Base-by-base conservation (phyloP, 1,140 invertebrate species). In the Daktulosphaira vitifoliae region DNA sequence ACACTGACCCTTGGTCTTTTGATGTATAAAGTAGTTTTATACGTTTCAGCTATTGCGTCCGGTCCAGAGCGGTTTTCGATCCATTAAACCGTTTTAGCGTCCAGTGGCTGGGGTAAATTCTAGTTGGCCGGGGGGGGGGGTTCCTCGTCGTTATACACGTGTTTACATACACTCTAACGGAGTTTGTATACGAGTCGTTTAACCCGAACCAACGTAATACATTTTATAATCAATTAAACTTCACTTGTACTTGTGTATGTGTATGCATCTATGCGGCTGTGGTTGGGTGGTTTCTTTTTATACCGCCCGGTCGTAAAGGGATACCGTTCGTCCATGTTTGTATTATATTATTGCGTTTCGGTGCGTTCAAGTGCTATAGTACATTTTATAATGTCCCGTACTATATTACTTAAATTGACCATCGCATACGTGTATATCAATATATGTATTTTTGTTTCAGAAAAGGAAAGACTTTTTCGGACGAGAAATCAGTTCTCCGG, bases 71-170 rank as follows among this genome's bases (percentile, higher is more conserved):
- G 56, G 56, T 62, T 62, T 62, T 62, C 56, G 56, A 62, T 62
- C 56, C 56, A 62, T 62, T 62, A 62, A 62, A 62, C 56, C 56
- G 56, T 62, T 62, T 62, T 62, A 62, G 56, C 42, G 56, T 62
- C 15, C 26, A 23, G 56, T 22, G 39, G 23, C 8, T 16, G 25
- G 42, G 39, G 25, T 33, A 59, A 16, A 56, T n/a, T 18, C 38
- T 6, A 8, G 42, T 44, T 15, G 39, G 54, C 26, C 22, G 39
- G 13, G 39, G 54, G 39, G 18, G 8, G 9, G 16, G 5, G 52
- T 18, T 56, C 37, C 33, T 42, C 9, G 6, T 20, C 9, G 9
- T 20, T 48, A 48, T 16, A 29, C 44, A 48, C 13, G 16, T 48
- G 18, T 29, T 25, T 29, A 59, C 13, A 46, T 39, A 13, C 6